Percentiles rank a stretch among this genome's conserved stretches.
Evolutionary conservation across 2,797 vertebrate genomes (phyloP).

Genomic region (Antennarius maculatus): DNA sequence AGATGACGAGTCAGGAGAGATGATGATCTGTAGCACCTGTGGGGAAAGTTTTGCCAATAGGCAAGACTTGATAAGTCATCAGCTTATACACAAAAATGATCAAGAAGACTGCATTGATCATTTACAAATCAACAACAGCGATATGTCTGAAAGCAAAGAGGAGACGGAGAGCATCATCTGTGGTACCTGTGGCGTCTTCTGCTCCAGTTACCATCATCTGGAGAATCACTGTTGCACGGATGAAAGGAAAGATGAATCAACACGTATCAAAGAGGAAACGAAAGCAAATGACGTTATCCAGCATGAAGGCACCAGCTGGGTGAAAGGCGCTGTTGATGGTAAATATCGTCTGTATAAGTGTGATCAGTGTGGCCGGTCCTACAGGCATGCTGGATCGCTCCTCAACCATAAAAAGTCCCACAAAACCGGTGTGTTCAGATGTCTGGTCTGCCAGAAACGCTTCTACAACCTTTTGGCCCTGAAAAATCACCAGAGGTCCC

Average conservation of each 20-base stretch:
- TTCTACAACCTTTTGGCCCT: constrained; percentile 94
- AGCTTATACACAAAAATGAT: constrained; percentile 71
- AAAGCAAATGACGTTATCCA: constrained; percentile 20
- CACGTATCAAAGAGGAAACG: constrained; percentile 47
- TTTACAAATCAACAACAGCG: constrained; percentile 8
- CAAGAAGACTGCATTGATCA: constrained; percentile 28
- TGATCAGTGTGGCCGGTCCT: constrained; percentile 88
- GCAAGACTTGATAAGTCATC: constrained; percentile 84
- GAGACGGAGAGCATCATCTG: constrained; percentile 80
- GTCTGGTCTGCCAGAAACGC: constrained; percentile 89
- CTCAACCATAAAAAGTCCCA: constrained; percentile 94
- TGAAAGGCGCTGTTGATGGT: constrained; percentile 35
- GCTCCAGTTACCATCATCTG: constrained; percentile 74
- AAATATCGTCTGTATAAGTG: constrained; percentile 84
- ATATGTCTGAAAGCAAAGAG: constrained; percentile 49
- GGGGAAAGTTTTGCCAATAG: constrained; percentile 89
- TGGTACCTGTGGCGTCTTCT: constrained; percentile 80
- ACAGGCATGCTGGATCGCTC: constrained; percentile 89
- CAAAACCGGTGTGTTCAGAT: constrained; percentile 90
- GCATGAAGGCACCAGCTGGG: constrained; percentile 16
- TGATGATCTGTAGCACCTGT: constrained; percentile 90
- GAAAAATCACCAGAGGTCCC: constrained; percentile 92
- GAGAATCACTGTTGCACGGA: constrained; percentile 73
- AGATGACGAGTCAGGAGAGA: constrained; percentile 74
- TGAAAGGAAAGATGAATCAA: constrained; percentile 43